Percentiles rank a stretch among this genome's conserved stretches.
Conservation (phyloP, 2,888 invertebrate species). For the Zootermopsis nevadensis region DNA sequence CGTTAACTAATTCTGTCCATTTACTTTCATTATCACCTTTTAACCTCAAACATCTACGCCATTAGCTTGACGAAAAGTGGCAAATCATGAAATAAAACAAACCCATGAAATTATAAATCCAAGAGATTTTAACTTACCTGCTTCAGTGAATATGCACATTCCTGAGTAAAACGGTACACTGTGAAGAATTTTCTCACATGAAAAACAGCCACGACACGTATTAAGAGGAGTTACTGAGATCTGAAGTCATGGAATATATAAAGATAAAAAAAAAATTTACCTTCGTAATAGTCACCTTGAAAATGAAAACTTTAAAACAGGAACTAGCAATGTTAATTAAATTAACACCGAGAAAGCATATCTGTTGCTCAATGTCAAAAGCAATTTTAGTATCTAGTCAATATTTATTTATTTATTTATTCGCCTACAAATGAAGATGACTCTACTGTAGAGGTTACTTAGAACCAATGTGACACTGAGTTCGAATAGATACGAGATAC, state of each 20-base stretch:
- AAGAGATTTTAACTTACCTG: slow-evolving; percentile 10
- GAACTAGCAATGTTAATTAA: too few species aligned
- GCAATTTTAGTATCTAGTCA: too few species aligned
- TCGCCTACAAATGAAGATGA: too few species aligned
- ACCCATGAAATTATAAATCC: neutral
- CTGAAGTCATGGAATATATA: neutral
- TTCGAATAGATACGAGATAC: too few species aligned
- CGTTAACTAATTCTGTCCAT: neutral
- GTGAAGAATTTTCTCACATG: slow-evolving; percentile 7
- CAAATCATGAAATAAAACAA: slow-evolving; percentile 34
- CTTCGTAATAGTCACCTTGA: too few species aligned
- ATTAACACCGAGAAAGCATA: too few species aligned
- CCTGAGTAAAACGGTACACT: slow-evolving; percentile 4
- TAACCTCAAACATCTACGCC: slow-evolving; percentile 19
- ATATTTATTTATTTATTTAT: too few species aligned
- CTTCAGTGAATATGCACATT: slow-evolving; percentile 25
- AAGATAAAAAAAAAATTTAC: too few species aligned
- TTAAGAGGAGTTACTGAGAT: neutral
- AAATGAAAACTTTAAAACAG: too few species aligned
- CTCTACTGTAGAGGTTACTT: too few species aligned
- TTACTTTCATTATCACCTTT: slow-evolving; percentile 25
- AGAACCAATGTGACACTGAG: too few species aligned
- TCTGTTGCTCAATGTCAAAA: too few species aligned
- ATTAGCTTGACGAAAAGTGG: slow-evolving; percentile 22
- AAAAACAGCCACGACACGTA: neutral